Evolutionary conservation across 2,888 invertebrate genomes (phyloP).

Genomic region (Anarsia innoxiella): DNA sequence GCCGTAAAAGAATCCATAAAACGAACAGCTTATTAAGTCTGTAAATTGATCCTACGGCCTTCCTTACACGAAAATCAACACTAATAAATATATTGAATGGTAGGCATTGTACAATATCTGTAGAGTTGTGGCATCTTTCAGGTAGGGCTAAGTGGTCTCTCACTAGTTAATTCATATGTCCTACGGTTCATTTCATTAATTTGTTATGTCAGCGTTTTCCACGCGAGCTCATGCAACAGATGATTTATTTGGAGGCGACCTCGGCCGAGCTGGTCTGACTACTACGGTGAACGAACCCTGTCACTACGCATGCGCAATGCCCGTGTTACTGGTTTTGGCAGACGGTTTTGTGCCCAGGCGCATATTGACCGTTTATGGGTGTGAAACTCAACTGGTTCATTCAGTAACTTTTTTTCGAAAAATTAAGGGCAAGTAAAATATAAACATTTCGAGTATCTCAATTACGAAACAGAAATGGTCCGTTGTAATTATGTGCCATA

Average conservation of each 20-base stretch:
- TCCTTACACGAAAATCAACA: no score
- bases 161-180: constrained; percentile 3
- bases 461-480: no score
- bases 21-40: constrained; percentile 3
- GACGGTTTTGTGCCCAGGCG: constrained; percentile 42
- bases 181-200: constrained; percentile 33
- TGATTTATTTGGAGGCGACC: constrained; percentile 51
- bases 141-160: neutral
- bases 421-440: neutral
- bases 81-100: no score
- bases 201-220: constrained; percentile 37
- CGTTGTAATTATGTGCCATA: no score
- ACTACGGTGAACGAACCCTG: constrained; percentile 69
- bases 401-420: constrained; percentile 23
- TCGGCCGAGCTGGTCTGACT: constrained; percentile 33
- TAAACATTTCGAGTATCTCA: no score
- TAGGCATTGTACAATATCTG: no score
- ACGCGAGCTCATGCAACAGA: constrained; percentile 39
- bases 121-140: no score
- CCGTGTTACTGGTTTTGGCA: constrained; percentile 57
- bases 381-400: constrained; percentile 45
- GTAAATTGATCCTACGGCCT: no score
- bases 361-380: constrained; percentile 56
- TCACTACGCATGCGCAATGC: constrained; percentile 39
- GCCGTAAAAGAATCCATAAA: constrained; percentile 5